phyloP scores from a whole-genome alignment of 23 tunicate species.

The Phallusia fumigata region DNA sequence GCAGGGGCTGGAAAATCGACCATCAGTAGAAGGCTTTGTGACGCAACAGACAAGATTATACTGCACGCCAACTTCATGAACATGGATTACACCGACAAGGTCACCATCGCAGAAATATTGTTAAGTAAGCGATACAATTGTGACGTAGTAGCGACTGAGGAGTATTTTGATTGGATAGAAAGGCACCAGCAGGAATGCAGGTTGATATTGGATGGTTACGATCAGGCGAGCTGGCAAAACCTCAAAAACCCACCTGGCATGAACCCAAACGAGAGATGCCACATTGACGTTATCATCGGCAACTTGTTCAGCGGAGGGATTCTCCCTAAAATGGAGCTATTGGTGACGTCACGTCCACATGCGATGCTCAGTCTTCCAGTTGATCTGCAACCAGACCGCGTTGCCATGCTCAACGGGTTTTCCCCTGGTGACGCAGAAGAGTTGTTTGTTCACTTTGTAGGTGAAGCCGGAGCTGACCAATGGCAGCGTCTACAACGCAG shows the following conservation, averaged over 20 bases:
- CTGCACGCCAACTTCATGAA: slow-evolving; percentile 18
- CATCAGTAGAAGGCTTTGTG: slow-evolving; percentile 12
- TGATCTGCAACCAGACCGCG: not conserved
- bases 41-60: not conserved
- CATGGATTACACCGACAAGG: slow-evolving; percentile 12
- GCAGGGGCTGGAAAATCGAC: slow-evolving; percentile 26
- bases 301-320: slow-evolving; percentile 5
- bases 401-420: slow-evolving; percentile 19
- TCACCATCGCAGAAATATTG: not conserved
- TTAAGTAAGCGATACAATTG: not conserved
- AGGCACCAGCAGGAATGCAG: slow-evolving; percentile 2
- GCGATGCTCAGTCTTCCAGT: slow-evolving; percentile 12
- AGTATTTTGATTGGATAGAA: slow-evolving; percentile 19
- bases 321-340: not conserved
- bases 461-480: not conserved
- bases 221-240: slow-evolving; percentile 4
- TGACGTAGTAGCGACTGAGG: not conserved
- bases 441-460: slow-evolving; percentile 19
- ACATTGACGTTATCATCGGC: slow-evolving; percentile 3
- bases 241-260: not conserved
- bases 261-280: not conserved
- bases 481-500: not conserved
- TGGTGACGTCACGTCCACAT: slow-evolving; percentile 18
- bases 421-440: slow-evolving; percentile 1
- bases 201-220: slow-evolving; percentile 7